Base-by-base conservation (phyloP, 2,888 invertebrate genomes). In the Ashinkailepas kermadecensis region DNA sequence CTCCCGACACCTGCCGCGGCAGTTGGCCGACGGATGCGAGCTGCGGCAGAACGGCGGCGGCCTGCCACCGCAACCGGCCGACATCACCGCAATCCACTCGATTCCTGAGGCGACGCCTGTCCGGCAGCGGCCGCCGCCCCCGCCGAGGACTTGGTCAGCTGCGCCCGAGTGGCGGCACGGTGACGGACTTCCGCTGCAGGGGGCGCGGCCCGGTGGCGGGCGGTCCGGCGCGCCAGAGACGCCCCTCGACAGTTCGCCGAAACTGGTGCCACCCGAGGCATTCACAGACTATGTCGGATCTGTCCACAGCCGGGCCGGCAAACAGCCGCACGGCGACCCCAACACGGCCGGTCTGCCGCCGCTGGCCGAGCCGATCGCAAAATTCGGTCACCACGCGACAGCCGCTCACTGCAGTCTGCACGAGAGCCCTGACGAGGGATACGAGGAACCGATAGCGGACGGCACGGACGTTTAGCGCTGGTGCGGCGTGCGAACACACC, bases 361-460 rank as follows among this genome's bases (percentile, higher is more conserved):
- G 18, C 8, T 54, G 54, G 74, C 74, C 18, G 54, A 10, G 56
- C 78, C 78, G n/a, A 58, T 58, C 23, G 23, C 2, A 58, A 78
- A 78, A 12, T 23, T 78, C 78, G 23, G 58, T 12, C 58, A 58
- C 12, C 57, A 58, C 58, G 78, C 58, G 78, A 57, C 12, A 12
- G 78, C 57, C 58, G 57, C 58, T 12, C 78, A 58, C 78, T 78
- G 23, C 11, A 57, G 23, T 15, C 78, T 58, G 58, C 78, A 78
- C 58, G 78, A 78, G 23, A 78, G 78, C 11, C 78, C 78, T 0
- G 78, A 78, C 25, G 78, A 78, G 58, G 78, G 78, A 13, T 78
- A 78, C 58, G 78, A 78, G 21, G 78, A 78, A 58, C 23, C 78
- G 23, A 23, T n/a, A 0, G 78, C 57, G 0, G 78, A 78, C 58